Conservation (phyloP, 2,797 vertebrate genomes). For the Parotocinclus haroldoi region DNA sequence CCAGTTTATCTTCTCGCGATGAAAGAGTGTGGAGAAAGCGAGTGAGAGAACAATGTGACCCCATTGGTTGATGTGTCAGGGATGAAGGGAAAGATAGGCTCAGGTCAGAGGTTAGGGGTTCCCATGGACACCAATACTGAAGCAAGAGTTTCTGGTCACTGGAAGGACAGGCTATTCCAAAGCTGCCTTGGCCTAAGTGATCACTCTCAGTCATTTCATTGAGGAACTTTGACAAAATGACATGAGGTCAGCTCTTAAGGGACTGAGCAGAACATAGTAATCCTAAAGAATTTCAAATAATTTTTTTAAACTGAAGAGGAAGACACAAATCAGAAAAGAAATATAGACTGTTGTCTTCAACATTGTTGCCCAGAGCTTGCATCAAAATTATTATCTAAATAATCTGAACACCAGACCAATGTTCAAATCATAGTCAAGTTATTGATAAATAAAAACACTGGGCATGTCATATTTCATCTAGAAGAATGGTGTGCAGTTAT, state of each 20-base stretch:
- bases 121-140: slow-evolving; percentile 25
- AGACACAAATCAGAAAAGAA: no score
- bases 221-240: slow-evolving; percentile 12
- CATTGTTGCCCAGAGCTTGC: not conserved
- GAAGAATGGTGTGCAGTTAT: slow-evolving; percentile 30
- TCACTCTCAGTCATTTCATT: slow-evolving; percentile 16
- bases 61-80: slow-evolving; percentile 36
- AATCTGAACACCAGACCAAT: slow-evolving; percentile 22
- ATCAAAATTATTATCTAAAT: no score
- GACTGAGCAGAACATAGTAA: not conserved
- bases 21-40: slow-evolving; percentile 30
- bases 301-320: slow-evolving; percentile 2
- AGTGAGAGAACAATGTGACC: slow-evolving; percentile 40
- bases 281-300: slow-evolving; percentile 25
- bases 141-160: slow-evolving; percentile 33
- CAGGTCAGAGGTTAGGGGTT: slow-evolving; percentile 40
- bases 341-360: no score
- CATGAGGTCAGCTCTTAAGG: slow-evolving; percentile 3
- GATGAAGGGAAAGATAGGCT: slow-evolving; percentile 43
- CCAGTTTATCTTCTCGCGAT: slow-evolving; percentile 33
- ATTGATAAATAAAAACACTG: slow-evolving; percentile 32
- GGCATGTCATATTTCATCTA: no score
- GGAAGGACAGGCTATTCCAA: slow-evolving; percentile 19
- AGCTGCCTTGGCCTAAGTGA: slow-evolving; percentile 16
- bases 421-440: slow-evolving; percentile 55